Percentiles rank a stretch among this genome's conserved stretches.
Conservation (phyloP, 2,797 vertebrate species). For the Sternarchorhynchus goeldii region DNA sequence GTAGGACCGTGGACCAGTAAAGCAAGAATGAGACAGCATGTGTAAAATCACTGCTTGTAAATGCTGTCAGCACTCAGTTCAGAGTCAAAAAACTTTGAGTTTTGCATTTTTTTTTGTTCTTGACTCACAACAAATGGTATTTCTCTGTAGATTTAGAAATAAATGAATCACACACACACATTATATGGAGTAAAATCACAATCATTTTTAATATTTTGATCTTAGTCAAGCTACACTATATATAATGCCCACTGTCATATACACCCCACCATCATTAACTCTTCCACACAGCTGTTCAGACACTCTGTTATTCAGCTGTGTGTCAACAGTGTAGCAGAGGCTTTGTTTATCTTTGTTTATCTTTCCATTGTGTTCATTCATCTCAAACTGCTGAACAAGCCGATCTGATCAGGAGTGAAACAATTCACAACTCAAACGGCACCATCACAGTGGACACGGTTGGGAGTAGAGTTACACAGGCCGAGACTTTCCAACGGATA, state of each 20-base stretch:
- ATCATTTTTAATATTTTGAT: not conserved
- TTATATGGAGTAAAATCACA: not conserved
- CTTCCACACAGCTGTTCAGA: slow-evolving; percentile 28
- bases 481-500: not conserved
- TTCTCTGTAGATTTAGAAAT: not conserved
- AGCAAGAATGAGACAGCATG: not conserved
- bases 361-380: slow-evolving; percentile 48
- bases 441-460: slow-evolving; percentile 31
- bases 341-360: slow-evolving; percentile 54
- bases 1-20: not conserved
- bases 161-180: too few species aligned
- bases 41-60: not conserved
- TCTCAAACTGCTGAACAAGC: slow-evolving; percentile 31
- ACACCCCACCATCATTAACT: not conserved
- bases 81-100: not conserved
- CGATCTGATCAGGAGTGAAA: slow-evolving; percentile 24
- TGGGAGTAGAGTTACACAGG: not conserved
- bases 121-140: not conserved
- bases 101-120: not conserved
- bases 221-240: not conserved
- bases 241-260: not conserved
- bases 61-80: not conserved
- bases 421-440: slow-evolving; percentile 24
- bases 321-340: slow-evolving; percentile 38
- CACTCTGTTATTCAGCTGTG: slow-evolving; percentile 33